These are phyloP conservation scores for Polydesmus complanatus DNA, from an alignment of 2,888 invertebrate genomes.

Conservation along the genomic window DNA sequence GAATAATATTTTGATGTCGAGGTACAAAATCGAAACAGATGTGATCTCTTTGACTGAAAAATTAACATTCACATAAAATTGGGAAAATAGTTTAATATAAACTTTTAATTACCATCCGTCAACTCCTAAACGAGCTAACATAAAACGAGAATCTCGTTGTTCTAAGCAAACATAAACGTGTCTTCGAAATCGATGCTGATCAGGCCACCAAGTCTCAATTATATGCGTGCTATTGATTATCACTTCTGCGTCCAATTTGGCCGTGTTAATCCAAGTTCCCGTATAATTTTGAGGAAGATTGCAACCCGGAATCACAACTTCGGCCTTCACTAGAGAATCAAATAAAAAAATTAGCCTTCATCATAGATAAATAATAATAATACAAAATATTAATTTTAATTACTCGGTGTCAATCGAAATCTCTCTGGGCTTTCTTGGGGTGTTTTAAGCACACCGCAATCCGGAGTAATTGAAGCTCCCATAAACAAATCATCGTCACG, in stretches of 20 bases:
- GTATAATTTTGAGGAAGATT: slow-evolving; percentile 83
- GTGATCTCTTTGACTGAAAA: slow-evolving; percentile 80
- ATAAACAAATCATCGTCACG: slow-evolving; percentile 83
- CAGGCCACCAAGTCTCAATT: slow-evolving; percentile 87
- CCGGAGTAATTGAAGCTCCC: slow-evolving; percentile 83
- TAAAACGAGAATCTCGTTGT: slow-evolving; percentile 72
- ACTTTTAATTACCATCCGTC: slow-evolving; percentile 78
- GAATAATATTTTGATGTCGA: slow-evolving; percentile 85
- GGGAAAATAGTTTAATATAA: neutral
- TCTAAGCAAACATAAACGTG: slow-evolving; percentile 87
- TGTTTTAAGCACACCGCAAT: slow-evolving; percentile 81
- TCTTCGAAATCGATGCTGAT: slow-evolving; percentile 65
- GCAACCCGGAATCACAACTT: slow-evolving; percentile 80
- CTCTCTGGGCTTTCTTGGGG: slow-evolving; percentile 87
- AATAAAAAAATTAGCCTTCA: slow-evolving; percentile 1
- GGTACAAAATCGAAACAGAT: slow-evolving; percentile 93
- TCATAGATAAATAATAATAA: neutral
- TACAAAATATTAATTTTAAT: slow-evolving; percentile 23
- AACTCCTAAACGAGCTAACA: slow-evolving; percentile 92
- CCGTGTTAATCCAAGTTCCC: slow-evolving; percentile 93
- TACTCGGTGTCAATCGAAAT: slow-evolving; percentile 67
- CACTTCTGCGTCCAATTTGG: slow-evolving; percentile 89
- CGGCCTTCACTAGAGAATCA: slow-evolving; percentile 48
- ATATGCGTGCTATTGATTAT: slow-evolving; percentile 91
- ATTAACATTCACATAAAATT: neutral